Base-by-base conservation (phyloP, 2,888 invertebrate genomes). In the Himalopsyche kuldschensis region DNA sequence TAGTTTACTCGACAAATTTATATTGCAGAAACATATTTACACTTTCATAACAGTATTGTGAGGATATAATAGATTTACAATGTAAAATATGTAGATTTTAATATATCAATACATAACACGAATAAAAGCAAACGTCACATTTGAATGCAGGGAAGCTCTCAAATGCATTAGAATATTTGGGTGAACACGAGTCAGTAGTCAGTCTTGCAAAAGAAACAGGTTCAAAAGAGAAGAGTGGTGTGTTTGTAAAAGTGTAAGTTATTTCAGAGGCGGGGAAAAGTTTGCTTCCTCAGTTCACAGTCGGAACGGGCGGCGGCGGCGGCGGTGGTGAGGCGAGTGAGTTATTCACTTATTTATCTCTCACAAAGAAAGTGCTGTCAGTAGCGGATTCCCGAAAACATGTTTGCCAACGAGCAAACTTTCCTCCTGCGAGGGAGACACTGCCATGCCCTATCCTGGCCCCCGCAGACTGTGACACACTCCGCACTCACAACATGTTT, bases 331-430 rank as follows among this genome's bases (percentile, higher is more conserved):
- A 41, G 82, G 82, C 84, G 84, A 85, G 84, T 86, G 86, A 86
- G 82, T 86, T 86, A 85, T 85, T 86, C 86, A 85, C 81, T 86
- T 86, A 86, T 86, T 86, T 86, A 86, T 84, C 86, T 86, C 82
- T 55, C 84, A 84, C 84, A 84, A 85, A 86, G 85, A 86, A 86
- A 86, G 82, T 82, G 85, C 84, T 84, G 85, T 85, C 85, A 84
- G 84, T 82, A 76, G 83, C 84, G 85, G 83, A 82, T 84, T 85
- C 84, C 82, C 85, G 84, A 83, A 85, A 85, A 84, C 84, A 84
- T 83, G 83, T 84, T 82, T 82, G 82, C 76, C 77, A 83, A 81
- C 79, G 78, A 75, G 85, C 27, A 82, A 84, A 84, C 63, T 84
- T 83, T 82, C 35, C 20, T 55, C 55, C 17, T 30, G 75, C 46